These are phyloP conservation scores for Heptranchias perlo DNA, from an alignment of 2,113 vertebrate genomes.

Conservation along the genomic window DNA sequence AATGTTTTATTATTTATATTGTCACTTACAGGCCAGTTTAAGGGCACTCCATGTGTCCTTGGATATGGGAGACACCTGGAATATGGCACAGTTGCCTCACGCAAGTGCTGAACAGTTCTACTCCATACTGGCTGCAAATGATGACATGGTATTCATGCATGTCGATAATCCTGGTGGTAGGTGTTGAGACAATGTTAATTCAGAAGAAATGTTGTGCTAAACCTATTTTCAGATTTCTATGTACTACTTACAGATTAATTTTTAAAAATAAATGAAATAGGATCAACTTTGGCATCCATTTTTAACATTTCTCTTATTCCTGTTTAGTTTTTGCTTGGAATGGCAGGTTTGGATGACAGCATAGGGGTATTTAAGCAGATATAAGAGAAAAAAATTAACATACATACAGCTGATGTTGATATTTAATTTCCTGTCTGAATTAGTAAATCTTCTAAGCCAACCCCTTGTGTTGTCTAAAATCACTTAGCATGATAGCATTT, in stretches of 20 bases:
- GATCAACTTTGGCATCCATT: background rate
- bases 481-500: too few relatives aligned
- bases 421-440: background rate
- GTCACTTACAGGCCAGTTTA: constrained; percentile 57
- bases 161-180: constrained; percentile 84
- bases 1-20: background rate
- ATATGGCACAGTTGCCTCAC: constrained; percentile 85
- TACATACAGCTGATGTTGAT: background rate
- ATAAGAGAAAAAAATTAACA: background rate
- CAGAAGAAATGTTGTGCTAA: background rate
- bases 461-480: too few relatives aligned
- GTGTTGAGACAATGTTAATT: constrained; percentile 39
- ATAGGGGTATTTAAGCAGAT: background rate
- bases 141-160: constrained; percentile 92
- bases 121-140: constrained; percentile 80
- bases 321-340: background rate
- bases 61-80: constrained; percentile 79
- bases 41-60: constrained; percentile 80
- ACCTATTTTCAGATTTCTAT: background rate
- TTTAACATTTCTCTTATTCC: background rate
- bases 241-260: background rate
- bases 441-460: background rate
- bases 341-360: background rate
- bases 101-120: constrained; percentile 91
- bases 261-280: background rate